A percentile compares a stretch with the other conserved stretches of the same genome.
Evolutionary conservation across 2,113 vertebrate species (phyloP).

Genomic region (Pygathrix nemaeus): DNA sequence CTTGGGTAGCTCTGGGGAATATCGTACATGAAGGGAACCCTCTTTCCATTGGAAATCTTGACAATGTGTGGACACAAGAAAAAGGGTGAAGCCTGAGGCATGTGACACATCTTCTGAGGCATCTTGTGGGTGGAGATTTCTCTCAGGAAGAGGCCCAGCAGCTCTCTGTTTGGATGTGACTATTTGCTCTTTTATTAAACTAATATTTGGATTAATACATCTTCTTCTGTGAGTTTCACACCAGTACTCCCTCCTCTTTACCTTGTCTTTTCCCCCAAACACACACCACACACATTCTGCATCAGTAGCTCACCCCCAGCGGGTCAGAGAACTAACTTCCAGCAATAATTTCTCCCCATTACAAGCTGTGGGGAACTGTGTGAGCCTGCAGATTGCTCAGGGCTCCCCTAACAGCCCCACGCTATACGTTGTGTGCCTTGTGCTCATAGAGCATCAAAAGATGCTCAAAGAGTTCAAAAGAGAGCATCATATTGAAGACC

Average conservation of each 20-base stretch:
- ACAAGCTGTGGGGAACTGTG: neutral
- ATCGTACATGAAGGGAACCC: neutral
- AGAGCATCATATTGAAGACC: neutral
- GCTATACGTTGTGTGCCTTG: rapidly evolving
- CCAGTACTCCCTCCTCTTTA: neutral
- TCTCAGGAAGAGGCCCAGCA: neutral
- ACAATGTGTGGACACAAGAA: neutral
- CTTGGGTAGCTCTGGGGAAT: neutral
- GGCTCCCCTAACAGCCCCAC: neutral
- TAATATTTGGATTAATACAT: neutral
- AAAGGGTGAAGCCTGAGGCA: neutral
- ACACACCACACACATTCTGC: neutral
- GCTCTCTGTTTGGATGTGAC: neutral
- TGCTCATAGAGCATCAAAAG: neutral
- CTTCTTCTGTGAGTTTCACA: neutral
- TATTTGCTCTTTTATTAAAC: neutral
- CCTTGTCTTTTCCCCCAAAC: neutral
- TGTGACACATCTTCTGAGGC: neutral
- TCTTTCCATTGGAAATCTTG: neutral
- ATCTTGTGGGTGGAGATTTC: neutral
- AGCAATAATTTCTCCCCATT: neutral
- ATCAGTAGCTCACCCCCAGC: neutral
- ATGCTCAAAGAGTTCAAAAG: neutral
- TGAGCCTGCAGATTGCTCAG: neutral
- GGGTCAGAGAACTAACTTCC: neutral